Percentiles rank a stretch among this genome's conserved stretches.
These are phyloP conservation scores for Serranochromis macrocephalus DNA, from an alignment of 2,113 vertebrate species.

Conservation along the genomic window DNA sequence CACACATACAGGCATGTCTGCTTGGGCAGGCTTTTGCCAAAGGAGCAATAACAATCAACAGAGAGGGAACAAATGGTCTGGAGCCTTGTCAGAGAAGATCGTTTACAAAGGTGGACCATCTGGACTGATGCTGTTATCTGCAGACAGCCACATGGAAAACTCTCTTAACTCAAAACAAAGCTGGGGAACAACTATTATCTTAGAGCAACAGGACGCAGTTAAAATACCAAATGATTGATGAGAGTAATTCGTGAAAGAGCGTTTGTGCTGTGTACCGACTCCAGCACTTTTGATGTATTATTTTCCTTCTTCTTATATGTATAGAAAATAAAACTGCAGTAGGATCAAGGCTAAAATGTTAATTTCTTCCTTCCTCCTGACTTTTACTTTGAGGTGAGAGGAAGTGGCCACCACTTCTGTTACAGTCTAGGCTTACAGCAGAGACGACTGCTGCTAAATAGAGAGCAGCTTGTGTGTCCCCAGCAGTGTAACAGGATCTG, in stretches of 20 bases:
- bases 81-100: neutral
- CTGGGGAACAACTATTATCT: neutral
- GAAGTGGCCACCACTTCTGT: constrained; percentile 18
- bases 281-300: neutral
- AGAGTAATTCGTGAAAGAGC: neutral
- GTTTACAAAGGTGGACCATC: neutral
- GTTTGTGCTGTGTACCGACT: neutral
- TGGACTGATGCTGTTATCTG: constrained; percentile 1
- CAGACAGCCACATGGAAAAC: neutral
- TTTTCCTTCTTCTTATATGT: neutral
- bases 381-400: constrained; percentile 8
- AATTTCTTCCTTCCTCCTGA: neutral
- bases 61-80: neutral
- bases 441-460: constrained; percentile 45
- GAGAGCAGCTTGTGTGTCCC: constrained; percentile 56
- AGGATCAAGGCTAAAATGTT: neutral
- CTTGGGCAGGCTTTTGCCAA: neutral
- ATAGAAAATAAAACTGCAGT: neutral
- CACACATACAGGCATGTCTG: neutral
- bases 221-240: neutral
- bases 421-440: constrained; percentile 23
- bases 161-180: neutral
- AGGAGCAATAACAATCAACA: neutral
- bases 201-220: neutral
- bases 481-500: constrained; percentile 61